Conservation (phyloP, 2,888 invertebrate species). For the Callyntrura guangdongensis region DNA sequence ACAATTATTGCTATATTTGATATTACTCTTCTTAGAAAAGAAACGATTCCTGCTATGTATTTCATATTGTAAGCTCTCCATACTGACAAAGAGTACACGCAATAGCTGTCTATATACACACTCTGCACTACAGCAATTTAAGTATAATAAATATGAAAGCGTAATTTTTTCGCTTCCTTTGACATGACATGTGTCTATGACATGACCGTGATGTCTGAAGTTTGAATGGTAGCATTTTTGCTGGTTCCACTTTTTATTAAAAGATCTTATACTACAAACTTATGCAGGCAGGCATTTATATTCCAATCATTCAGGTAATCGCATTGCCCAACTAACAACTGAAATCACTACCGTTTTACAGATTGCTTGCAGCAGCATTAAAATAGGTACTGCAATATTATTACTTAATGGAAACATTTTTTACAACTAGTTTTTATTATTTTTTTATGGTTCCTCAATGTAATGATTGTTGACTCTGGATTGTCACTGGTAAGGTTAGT, state of each 20-base stretch:
- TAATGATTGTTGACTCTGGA: neutral
- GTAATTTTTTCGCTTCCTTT: no score
- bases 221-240: neutral
- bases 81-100: neutral
- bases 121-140: neutral
- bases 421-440: neutral
- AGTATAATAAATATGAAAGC: neutral
- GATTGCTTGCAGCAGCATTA: no score
- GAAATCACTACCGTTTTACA: neutral
- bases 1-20: neutral
- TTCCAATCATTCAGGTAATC: neutral
- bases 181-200: neutral
- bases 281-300: no score
- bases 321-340: neutral
- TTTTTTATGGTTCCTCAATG: neutral
- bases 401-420: neutral
- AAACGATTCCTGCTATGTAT: neutral
- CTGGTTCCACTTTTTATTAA: neutral
- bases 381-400: no score
- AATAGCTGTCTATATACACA: neutral
- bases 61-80: neutral
- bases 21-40: neutral
- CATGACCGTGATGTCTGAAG: conserved; percentile 19
- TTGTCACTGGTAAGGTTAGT: neutral
- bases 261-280: no score